These are phyloP conservation scores for Chouioia cunea DNA, from an alignment of 2,888 invertebrate species.

Conservation along the genomic window DNA sequence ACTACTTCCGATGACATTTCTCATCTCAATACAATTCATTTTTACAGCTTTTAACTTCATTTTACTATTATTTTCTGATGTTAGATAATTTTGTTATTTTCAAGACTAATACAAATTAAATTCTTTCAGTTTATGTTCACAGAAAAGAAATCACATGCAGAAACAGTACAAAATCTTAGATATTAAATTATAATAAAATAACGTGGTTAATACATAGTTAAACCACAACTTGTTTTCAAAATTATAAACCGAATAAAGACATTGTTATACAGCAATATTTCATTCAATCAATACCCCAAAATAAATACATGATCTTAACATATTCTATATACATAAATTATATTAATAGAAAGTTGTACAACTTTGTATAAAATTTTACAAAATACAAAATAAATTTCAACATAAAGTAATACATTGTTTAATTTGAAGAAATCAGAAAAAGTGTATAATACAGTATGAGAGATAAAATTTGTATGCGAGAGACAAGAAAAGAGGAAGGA, in stretches of 20 bases:
- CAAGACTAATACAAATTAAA: not conserved
- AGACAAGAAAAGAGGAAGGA: slow-evolving; percentile 57
- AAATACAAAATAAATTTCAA: slow-evolving; percentile 3
- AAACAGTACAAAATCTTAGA: too few relatives aligned
- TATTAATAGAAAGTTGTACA: not conserved
- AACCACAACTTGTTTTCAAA: too few relatives aligned
- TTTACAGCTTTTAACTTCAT: too few relatives aligned
- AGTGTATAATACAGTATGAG: slow-evolving; percentile 45
- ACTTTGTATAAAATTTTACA: slow-evolving; percentile 1
- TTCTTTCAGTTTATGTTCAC: not conserved
- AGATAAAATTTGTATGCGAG: slow-evolving; percentile 51
- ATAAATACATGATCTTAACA: not conserved
- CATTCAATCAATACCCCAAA: too few relatives aligned
- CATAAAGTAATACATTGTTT: not conserved
- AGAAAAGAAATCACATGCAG: not conserved
- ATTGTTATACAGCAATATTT: too few relatives aligned
- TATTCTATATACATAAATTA: not conserved
- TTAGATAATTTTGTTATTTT: too few relatives aligned
- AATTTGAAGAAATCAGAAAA: slow-evolving; percentile 11
- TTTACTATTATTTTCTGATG: too few relatives aligned
- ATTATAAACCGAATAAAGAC: too few relatives aligned
- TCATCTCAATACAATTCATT: too few relatives aligned
- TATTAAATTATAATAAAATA: too few relatives aligned
- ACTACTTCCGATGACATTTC: too few relatives aligned
- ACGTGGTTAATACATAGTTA: too few relatives aligned